Conservation (phyloP, 2,113 vertebrate species). For the Mormyrus iriodes region DNA sequence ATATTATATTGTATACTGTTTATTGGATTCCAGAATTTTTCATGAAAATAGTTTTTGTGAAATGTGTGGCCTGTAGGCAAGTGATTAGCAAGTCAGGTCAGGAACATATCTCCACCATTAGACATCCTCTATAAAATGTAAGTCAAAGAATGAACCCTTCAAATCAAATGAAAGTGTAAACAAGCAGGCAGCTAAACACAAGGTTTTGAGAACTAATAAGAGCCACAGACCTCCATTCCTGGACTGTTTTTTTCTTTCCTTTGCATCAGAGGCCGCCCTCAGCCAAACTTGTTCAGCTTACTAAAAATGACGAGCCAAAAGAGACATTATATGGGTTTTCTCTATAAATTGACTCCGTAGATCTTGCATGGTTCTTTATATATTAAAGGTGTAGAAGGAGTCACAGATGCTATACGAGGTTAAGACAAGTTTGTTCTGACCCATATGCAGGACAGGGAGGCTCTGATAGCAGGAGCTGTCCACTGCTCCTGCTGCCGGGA, state of each 20-base stretch:
- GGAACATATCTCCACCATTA: too few species aligned
- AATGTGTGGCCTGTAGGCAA: too few species aligned
- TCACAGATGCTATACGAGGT: background rate
- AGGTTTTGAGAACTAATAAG: background rate
- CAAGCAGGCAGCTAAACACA: too few species aligned
- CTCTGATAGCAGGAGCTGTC: background rate
- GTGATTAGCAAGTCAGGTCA: too few species aligned
- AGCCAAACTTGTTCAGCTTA: background rate
- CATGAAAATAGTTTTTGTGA: background rate
- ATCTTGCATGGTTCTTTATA: background rate
- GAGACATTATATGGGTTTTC: background rate
- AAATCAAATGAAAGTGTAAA: too few species aligned
- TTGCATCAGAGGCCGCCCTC: background rate
- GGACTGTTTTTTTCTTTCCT: background rate
- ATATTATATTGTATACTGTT: background rate
- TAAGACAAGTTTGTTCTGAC: background rate
- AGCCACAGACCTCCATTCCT: background rate
- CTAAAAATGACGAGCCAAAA: background rate
- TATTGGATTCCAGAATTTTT: background rate
- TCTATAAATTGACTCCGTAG: background rate
- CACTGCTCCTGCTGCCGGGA: background rate
- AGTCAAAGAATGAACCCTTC: too few species aligned
- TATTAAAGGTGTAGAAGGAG: background rate
- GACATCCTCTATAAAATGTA: too few species aligned
- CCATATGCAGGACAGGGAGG: background rate